Base-by-base conservation (phyloP, 1,140 invertebrate species). In the Pseudomyrmex concolor region DNA sequence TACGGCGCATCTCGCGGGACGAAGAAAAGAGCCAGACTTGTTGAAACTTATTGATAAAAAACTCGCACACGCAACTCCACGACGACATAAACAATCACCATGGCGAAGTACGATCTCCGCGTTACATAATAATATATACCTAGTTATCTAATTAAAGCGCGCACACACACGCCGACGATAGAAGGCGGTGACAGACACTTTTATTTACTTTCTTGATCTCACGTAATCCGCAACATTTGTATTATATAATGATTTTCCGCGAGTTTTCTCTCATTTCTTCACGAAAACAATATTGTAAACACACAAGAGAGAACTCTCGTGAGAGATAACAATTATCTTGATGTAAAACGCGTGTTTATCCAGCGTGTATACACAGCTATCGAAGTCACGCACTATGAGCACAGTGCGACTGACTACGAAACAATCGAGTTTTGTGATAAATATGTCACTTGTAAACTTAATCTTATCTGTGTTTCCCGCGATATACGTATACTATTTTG, bases 61-160 rank as follows among this genome's bases (percentile, higher is more conserved):
- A 22, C 4, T 22, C 10, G 19, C 12, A 19, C 48, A n/a, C 34
- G 48, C 17, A 9, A n/a, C 72, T n/a, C 45, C 19, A 22, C 8
- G 45, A 19, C 63, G 12, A 67, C 80, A 77, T 84, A 82, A 86
- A 85, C 55, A 81, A 87, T 90, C 90, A 91, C 87, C 85, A 94
- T 94, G 93, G 93, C 93, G 90, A 94, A 94, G 93, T 94, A 94
- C 67, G 92, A 84, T 48, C 86, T 48, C 86, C 83, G 77, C 78
- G 78, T 87, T 34, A 34, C 5, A 34, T 34, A 34, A 34, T 34
- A 34, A 86, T 88, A 89, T 72, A 45, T 90, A n/a, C n/a, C n/a
- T n/a, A 91, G 88, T 86, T 86, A 91, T 91, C 89, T 91, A 89
- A 92, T 92, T 93, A 89, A 80, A 87, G 59, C 80, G 51, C 70